Evolutionary conservation across 2,113 vertebrate species (phyloP).

Genomic region (Eleginops maclovinus): DNA sequence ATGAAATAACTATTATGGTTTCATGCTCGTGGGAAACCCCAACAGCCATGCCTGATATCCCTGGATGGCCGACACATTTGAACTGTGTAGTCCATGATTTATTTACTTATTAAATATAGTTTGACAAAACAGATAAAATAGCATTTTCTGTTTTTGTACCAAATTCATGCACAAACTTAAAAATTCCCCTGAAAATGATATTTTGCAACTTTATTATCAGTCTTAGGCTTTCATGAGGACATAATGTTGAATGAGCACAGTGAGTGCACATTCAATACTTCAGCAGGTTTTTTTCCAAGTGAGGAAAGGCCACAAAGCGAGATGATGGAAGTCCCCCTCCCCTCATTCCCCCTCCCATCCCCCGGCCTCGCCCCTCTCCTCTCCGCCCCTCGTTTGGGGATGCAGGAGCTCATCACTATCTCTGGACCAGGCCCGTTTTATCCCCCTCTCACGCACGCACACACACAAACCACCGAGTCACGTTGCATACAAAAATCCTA

Average conservation of each 20-base stretch:
- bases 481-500: slow-evolving; percentile 26
- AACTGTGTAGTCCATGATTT: background rate
- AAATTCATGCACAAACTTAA: too few species aligned
- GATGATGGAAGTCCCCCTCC: slow-evolving; percentile 27
- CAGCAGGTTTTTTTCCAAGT: background rate
- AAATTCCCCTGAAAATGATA: background rate
- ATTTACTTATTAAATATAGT: background rate
- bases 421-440: slow-evolving; percentile 41
- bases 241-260: background rate
- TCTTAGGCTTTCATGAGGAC: background rate
- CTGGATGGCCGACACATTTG: background rate
- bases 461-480: slow-evolving; percentile 18
- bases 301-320: slow-evolving; percentile 53
- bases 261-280: background rate
- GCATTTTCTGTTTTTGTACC: background rate
- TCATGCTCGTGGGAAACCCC: background rate
- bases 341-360: background rate
- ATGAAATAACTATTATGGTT: background rate
- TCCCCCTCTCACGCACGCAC: background rate
- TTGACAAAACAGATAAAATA: background rate
- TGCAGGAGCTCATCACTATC: slow-evolving; percentile 64
- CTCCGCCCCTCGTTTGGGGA: slow-evolving; percentile 55
- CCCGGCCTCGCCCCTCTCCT: slow-evolving; percentile 74
- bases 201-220: too few species aligned
- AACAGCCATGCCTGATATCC: background rate